Evolutionary conservation across 2,113 vertebrate species (phyloP).

Genomic region (Pampusana beccarii): DNA sequence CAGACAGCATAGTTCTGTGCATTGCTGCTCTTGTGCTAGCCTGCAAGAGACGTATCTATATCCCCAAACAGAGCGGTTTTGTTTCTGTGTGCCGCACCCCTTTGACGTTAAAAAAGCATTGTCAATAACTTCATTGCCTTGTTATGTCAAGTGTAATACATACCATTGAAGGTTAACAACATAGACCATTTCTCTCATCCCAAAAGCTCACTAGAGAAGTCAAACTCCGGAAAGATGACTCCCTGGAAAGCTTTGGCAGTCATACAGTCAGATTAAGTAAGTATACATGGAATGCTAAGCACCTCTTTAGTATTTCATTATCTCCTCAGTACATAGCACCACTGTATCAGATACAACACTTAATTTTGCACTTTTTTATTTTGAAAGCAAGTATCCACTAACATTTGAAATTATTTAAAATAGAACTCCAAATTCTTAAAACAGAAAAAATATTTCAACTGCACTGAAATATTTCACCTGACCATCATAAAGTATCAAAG

Average conservation of each 20-base stretch:
- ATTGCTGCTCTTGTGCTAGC: neutral
- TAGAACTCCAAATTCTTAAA: neutral
- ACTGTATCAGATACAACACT: neutral
- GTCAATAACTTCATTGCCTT: neutral
- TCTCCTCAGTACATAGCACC: neutral
- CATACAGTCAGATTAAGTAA: constrained; percentile 15
- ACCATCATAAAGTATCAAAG: neutral
- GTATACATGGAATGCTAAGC: constrained; percentile 6
- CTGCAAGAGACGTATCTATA: neutral
- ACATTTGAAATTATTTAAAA: neutral
- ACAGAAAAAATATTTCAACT: neutral
- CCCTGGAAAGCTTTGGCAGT: constrained; percentile 23
- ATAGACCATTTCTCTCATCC: neutral
- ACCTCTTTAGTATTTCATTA: constrained; percentile 19
- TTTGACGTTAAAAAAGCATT: neutral
- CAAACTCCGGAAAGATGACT: neutral
- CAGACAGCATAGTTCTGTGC: neutral
- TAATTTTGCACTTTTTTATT: neutral
- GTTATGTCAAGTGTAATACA: neutral
- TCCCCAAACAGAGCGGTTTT: neutral
- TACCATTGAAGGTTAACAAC: neutral
- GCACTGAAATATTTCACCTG: neutral
- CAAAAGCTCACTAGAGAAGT: constrained; percentile 16
- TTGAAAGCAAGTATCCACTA: neutral
- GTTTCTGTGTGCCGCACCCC: neutral